A percentile compares a stretch with the other conserved stretches of the same genome.
Conservation (phyloP, 2,888 invertebrate species). For the Ypsolopha sequella region DNA sequence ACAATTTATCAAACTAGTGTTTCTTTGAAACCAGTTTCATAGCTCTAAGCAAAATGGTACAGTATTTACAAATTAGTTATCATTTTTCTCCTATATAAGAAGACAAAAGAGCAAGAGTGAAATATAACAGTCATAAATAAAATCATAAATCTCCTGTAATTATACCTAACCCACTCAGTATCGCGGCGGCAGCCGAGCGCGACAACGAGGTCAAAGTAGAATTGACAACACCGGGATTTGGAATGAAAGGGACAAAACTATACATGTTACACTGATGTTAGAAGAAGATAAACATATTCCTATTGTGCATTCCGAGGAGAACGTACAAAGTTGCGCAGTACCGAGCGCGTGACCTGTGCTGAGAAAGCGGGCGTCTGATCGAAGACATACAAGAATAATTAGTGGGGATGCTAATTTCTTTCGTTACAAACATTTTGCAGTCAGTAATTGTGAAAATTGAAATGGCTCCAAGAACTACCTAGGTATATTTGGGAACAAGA, state of each 20-base stretch:
- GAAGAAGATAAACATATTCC: slow-evolving; percentile 37
- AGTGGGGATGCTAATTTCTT: slow-evolving; percentile 27
- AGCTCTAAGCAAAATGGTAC: too few relatives aligned
- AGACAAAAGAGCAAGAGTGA: slow-evolving; percentile 3
- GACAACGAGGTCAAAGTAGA: slow-evolving; percentile 52
- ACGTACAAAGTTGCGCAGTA: slow-evolving; percentile 52
- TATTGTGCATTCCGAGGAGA: slow-evolving; percentile 60
- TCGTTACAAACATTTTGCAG: too few relatives aligned
- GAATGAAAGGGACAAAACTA: slow-evolving; percentile 21
- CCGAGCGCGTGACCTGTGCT: slow-evolving; percentile 53
- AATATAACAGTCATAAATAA: slow-evolving; percentile 22
- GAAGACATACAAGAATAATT: slow-evolving; percentile 55
- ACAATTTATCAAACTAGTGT: too few relatives aligned
- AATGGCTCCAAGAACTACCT: too few relatives aligned
- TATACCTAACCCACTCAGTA: slow-evolving; percentile 29
- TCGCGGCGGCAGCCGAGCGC: slow-evolving; percentile 33
- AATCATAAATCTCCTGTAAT: slow-evolving; percentile 32
- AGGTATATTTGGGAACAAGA: too few relatives aligned
- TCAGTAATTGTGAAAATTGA: too few relatives aligned
- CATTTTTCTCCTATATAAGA: slow-evolving; percentile 10
- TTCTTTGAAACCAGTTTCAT: too few relatives aligned
- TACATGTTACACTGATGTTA: slow-evolving; percentile 9
- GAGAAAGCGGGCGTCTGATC: slow-evolving; percentile 51
- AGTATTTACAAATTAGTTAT: slow-evolving; percentile 8
- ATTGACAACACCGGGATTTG: slow-evolving; percentile 49